Evolutionary conservation across 2,797 vertebrate genomes (phyloP).

Genomic region (Sphaeramia orbicularis): DNA sequence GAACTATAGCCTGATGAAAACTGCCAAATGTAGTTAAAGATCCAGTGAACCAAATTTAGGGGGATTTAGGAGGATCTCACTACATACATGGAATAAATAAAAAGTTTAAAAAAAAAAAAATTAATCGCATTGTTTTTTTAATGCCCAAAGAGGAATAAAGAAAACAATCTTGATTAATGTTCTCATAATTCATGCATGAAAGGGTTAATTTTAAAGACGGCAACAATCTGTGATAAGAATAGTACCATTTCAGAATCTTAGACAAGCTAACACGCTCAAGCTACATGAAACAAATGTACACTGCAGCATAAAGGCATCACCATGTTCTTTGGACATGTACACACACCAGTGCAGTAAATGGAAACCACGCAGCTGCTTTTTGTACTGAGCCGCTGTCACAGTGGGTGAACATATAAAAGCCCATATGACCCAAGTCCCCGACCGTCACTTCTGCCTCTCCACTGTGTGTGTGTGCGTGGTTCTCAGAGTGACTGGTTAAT

Average conservation of each 20-base stretch:
- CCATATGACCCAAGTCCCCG: conserved; percentile 41
- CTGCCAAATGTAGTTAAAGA: no score
- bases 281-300: conserved; percentile 8
- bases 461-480: conserved; percentile 16
- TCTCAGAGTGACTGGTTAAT: conserved; percentile 58
- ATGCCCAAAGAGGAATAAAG: no score
- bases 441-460: conserved; percentile 13
- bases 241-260: neutral
- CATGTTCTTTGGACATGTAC: neutral
- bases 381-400: conserved; percentile 51
- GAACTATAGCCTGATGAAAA: no score
- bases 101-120: no score
- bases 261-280: neutral
- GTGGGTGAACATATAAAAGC: conserved; percentile 54
- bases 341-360: conserved; percentile 32
- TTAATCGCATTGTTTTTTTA: no score
- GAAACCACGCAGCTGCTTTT: conserved; percentile 56
- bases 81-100: no score
- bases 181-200: no score
- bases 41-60: no score
- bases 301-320: neutral
- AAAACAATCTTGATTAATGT: no score
- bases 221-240: neutral
- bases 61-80: no score
- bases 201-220: conserved; percentile 16